Evolutionary conservation across 2,888 invertebrate genomes (phyloP), one percentile per base, ranked within the genome.

Genomic region (Cerastis rubricosa): DNA sequence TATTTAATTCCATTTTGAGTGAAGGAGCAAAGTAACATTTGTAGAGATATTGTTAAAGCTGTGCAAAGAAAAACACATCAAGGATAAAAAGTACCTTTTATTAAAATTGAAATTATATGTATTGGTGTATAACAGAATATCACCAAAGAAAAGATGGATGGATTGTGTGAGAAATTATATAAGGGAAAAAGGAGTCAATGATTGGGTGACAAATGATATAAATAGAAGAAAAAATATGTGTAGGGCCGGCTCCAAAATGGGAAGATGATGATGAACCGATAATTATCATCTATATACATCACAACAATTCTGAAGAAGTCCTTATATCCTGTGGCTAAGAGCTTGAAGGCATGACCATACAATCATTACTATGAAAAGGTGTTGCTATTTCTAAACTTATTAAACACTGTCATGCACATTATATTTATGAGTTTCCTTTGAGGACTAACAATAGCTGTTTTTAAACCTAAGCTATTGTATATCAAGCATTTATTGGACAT

Each of bases 371-470:
- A 83, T 51, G 54, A 61, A 71, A 63, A 65, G 63, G 19, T 77
- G 71, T 84, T 74, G 78, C 47, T 51, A 78, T 57, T 77, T 74
- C n/a, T 67, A 59, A 73, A 73, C 66, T 68, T 77, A 85, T 72
- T 66, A 77, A 69, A 76, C 82, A 80, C 71, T 78, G 66, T 78
- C 43, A 49, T 61, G 61, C 35, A 69, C 47, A 63, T 61, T 78
- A 71, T 51, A 22, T 78, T 87, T 83, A 86, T 61, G 83, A 59
- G 85, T 78, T 83, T 74, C 76, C 68, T 85, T 73, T 47, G 63
- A 80, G 19, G 63, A 54, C 11, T 59, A 76, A 87, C 80, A 85
- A 86, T 86, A 80, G 75, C 61, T 78, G 71, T 85, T 84, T 76
- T 74, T 69, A 70, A 79, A 84, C 29, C 59, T 76, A 40, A 77